Evolutionary conservation across 2,888 invertebrate genomes (phyloP), one percentile per base, ranked within the genome.

Genomic region (Callimorpha dominula): DNA sequence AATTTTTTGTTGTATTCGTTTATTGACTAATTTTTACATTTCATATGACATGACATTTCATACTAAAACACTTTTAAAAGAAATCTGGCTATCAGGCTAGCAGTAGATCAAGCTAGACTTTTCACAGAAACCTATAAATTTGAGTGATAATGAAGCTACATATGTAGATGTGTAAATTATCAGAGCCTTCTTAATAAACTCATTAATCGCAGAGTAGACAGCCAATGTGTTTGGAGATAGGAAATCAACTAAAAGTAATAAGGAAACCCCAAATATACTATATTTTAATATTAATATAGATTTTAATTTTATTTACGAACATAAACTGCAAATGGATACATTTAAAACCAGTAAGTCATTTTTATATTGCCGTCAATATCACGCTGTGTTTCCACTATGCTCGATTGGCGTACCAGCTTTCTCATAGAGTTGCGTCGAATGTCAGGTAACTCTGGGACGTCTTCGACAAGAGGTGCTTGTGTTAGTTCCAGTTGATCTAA

Each of bases 321-420:
- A 52, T 2, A n/a, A 42, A 42, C 7, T 66, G 42, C 31, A 8
- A 0, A 17, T 49, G 62, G 60, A 1, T 17, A 62, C 40, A 65
- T 64, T 92, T 96, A 98, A 93, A 98, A 98, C 98, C 98, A 98
- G 91, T 98, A 98, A 0, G 98, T 98, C 96, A 98, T 97, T 90
- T 97, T 98, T 91, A 98, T 97, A 69, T 97, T 97, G 17, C 98
- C 98, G 86, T 98, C 97, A 2, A 96, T 96, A 83, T 97, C 97
- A 75, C 97, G 96, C 78, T 98, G 98, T 1, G 98, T 98, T 85
- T 98, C 98, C 96, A 98, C 96, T 15, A 97, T 96, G 91, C 98
- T 98, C 71, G 97, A 96, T 91, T 98, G 98, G 12, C 98, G 96
- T 14, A 97, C 97, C 54, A 98, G 92, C 85, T 97, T 96, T 63